A percentile compares a stretch with the other conserved stretches of the same genome.
These are phyloP conservation scores for Drosophila eohydei DNA, from an alignment of 2,888 invertebrate genomes.

Conservation along the genomic window DNA sequence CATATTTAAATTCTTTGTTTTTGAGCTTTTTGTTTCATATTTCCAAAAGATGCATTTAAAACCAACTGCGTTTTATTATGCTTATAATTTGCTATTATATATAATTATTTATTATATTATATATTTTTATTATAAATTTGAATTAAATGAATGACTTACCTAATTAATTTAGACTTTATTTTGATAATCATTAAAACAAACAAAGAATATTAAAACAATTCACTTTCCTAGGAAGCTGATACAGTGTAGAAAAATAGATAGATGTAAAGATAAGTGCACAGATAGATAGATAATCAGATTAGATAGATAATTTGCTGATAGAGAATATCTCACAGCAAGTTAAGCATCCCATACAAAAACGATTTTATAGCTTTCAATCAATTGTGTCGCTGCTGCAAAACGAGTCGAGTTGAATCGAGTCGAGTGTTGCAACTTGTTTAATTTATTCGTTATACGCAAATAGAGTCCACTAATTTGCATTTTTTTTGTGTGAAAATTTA, in stretches of 20 bases:
- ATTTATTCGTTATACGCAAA: constrained; percentile 29
- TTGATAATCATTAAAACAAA: too few species aligned
- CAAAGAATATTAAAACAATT: too few species aligned
- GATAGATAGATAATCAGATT: background rate
- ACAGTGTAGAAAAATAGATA: background rate
- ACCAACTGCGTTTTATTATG: background rate
- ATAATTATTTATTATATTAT: background rate
- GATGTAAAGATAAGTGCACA: background rate
- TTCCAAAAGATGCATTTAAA: background rate
- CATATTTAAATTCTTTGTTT: background rate
- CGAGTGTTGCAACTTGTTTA: constrained; percentile 21
- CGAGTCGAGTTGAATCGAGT: background rate
- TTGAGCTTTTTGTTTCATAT: background rate
- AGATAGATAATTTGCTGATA: background rate
- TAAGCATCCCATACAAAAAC: background rate
- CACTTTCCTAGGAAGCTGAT: background rate
- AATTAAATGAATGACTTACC: too few species aligned
- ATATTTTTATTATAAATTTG: background rate
- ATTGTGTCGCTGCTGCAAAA: background rate
- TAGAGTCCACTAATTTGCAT: constrained; percentile 46
- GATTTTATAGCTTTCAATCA: constrained; percentile 7
- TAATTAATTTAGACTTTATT: too few species aligned
- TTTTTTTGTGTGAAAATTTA: constrained; percentile 44
- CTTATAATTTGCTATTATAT: background rate
- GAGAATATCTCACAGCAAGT: background rate